Base-by-base conservation (phyloP, 2,113 vertebrate species). In the Ailuropoda melanoleuca region DNA sequence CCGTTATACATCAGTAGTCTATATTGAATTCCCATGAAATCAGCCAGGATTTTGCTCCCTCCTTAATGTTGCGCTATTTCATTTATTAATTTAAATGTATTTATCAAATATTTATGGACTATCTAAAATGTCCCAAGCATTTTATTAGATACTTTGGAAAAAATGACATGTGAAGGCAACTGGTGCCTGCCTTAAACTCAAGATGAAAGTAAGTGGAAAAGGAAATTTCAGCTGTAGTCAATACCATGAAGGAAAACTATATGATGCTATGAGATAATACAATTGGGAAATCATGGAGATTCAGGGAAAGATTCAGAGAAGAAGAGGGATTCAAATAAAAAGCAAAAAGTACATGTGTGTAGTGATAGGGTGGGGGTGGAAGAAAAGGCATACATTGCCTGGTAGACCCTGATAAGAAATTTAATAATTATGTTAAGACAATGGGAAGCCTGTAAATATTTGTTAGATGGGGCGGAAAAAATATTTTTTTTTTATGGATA, bases 331-430 rank as follows among this genome's bases (percentile, higher is more conserved):
- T 74, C 37, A 8, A 31, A 50, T 34, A 53, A 84, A 89, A 39
- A 84, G 10, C 24, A 19, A 34, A 89, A 90, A 43, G 13, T 24
- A 48, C 3, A 8, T 46, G 3, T 43, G 7, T 39, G 1, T 87
- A 58, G 8, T 8, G 39, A 18, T 18, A 8, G 14, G 55, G 1
- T 7, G 2, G 48, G 1, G 1, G 6, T 53, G 14, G 11, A 4
- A 26, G 6, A 19, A 86, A 74, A 66, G 23, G 1, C 8, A 55
- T 53, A 13, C 11, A 58, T n/a, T 62, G 15, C 1, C 13, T 53
- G 19, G 14, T 1, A 46, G 29, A 10, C 11, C 15, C 31, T 29
- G n/a, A 43, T 29, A 46, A 53, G 11, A 90, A 94, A 64, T 55
- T 60, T 83, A 74, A 19, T 75, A 18, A 29, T 24, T 60, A n/a